Conservation (phyloP, 2,113 vertebrate species). For the Epinephelus fuscoguttatus region DNA sequence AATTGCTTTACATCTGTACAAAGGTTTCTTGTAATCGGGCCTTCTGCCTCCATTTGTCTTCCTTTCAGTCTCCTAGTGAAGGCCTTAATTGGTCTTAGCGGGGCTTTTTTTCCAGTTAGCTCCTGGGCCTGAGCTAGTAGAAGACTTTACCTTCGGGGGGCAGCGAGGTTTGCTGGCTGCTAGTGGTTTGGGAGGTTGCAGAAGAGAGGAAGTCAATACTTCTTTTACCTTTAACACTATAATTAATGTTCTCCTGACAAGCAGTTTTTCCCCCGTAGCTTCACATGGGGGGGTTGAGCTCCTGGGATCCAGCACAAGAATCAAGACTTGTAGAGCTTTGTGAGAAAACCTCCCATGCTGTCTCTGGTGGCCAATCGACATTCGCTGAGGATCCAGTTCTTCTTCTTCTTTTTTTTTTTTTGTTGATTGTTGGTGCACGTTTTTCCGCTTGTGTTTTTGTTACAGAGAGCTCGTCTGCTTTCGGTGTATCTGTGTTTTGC, state of each 20-base stretch:
- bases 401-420: not conserved
- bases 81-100: constrained; percentile 99
- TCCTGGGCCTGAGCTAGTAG: constrained; percentile 88
- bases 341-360: constrained; percentile 68
- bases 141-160: constrained; percentile 86
- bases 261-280: constrained; percentile 75
- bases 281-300: constrained; percentile 80
- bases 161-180: constrained; percentile 80
- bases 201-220: constrained; percentile 91
- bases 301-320: constrained; percentile 70
- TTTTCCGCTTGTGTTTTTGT: constrained; percentile 16
- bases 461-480: not conserved
- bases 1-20: constrained; percentile 99
- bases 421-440: constrained; percentile 39
- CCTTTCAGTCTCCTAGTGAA: constrained; percentile 96
- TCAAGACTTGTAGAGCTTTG: constrained; percentile 80
- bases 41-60: constrained; percentile 99
- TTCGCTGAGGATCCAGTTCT: constrained; percentile 62
- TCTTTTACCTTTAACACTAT: constrained; percentile 93
- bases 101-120: constrained; percentile 93
- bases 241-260: constrained; percentile 95
- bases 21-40: constrained; percentile 99
- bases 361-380: constrained; percentile 71
- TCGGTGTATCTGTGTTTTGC: constrained; percentile 17
- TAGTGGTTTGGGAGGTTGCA: constrained; percentile 77